Base-by-base conservation (phyloP, 2,797 vertebrate species). In the Gymnoscopelus braueri region DNA sequence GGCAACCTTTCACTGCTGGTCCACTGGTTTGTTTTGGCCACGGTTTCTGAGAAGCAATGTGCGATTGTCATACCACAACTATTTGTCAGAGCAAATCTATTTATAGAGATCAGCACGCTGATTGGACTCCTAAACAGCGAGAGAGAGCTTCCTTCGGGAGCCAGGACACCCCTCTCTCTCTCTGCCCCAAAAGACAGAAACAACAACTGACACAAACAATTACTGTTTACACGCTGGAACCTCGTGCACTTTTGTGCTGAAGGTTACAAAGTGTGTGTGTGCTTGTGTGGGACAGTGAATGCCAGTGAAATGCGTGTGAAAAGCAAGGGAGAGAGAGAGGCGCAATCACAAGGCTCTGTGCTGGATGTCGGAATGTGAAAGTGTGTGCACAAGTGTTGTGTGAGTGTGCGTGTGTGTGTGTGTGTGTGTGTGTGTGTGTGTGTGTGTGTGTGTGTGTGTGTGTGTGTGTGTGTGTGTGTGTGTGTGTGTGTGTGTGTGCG, bases 71-170 rank as follows among this genome's bases (percentile, higher is more conserved):
- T 84, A 83, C 83, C 84, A 67, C 75, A 84, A 86, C 69, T 71
- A 75, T 86, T 89, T 84, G 77, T 76, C 59, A 90, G 88, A 89
- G 88, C 87, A 89, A 70, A 84, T 90, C 89, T 93, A 92, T 93
- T 93, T 90, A 81, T 89, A 88, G 89, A 77, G 75, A 80, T 75
- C 63, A 67, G 79, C 55, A 60, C 74, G 84, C 55, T 3, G 79
- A 89, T 75, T 83, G 69, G 54, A 47, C 15, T 74, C 48, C 29
- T 26, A 23, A 71, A 81, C 74, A 72, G 79, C 19, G 52, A 15
- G 32, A 78, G 39, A 44, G 39, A 44, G 39, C 9, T 44, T 60
- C 57, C 61, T 65, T 65, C n/a, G 54, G 75, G 29, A 47, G 60
- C 14, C 12, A 4, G 72, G 68, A 67, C 71, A 58, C 71, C 63